Conservation (phyloP, 2,888 invertebrate genomes). For the Embidobia sp. region DNA sequence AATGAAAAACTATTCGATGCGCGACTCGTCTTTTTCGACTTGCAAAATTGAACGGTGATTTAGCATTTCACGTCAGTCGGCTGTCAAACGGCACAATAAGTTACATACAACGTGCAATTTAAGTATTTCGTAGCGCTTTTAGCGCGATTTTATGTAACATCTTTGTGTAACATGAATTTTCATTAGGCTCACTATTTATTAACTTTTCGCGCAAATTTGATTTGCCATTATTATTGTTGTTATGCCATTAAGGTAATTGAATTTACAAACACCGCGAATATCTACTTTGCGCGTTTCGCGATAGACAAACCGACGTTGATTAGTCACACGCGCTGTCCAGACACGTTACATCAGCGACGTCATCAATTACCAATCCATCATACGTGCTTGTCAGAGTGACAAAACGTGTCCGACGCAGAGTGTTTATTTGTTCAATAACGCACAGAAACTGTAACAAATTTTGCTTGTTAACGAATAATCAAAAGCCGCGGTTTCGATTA, state of each 20-base stretch:
- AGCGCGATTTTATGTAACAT: conserved; percentile 14
- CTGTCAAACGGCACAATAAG: no score
- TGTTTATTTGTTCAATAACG: conserved; percentile 6
- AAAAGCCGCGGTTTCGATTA: no score
- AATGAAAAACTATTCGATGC: no score
- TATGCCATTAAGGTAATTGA: conserved; percentile 43
- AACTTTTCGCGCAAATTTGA: conserved; percentile 30
- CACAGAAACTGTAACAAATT: no score
- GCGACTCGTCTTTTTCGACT: no score
- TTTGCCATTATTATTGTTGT: conserved; percentile 24
- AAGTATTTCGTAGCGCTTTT: no score
- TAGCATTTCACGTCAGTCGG: no score
- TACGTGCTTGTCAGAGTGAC: conserved; percentile 6
- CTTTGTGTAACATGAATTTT: conserved; percentile 22
- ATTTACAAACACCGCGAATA: conserved; percentile 29
- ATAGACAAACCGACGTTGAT: conserved; percentile 34
- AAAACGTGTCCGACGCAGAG: neutral
- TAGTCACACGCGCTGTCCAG: conserved; percentile 32
- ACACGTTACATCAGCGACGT: conserved; percentile 27
- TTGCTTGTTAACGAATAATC: no score
- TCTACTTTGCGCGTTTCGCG: conserved; percentile 26
- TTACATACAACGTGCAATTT: no score
- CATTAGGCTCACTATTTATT: conserved; percentile 26
- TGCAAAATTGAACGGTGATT: no score
- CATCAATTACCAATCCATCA: conserved; percentile 36